Evolutionary conservation across 2,797 vertebrate genomes (phyloP), one percentile per base, ranked within the genome.

Genomic region (Gephyroberyx darwinii): DNA sequence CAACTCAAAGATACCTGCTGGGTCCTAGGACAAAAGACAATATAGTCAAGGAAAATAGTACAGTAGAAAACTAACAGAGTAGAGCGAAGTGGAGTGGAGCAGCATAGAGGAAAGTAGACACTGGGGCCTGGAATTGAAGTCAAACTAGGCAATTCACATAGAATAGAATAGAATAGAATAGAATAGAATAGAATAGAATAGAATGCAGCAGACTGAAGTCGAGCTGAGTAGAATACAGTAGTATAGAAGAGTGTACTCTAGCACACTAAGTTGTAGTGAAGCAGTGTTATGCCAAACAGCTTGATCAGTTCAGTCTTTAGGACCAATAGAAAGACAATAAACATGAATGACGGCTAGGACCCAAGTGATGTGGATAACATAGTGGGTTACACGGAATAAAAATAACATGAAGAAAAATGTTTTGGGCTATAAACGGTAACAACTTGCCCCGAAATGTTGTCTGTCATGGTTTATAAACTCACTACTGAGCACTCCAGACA

Each of bases 1-100:
- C 87, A 98, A 94, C 91, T 97, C 96, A 54, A 97, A 98, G 87
- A 98, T 98, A 47, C 96, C 96, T 5, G 96, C 96, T 57, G 96
- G 96, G 87, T 98, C 96, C 33, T 84, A 22, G 6, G 65, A 8
- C 8, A 41, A 45, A 54, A 26, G 1, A 37, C 0, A 5, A 35
- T 9, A 59, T 4, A 48, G 30, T 54, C 0, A 65, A 58, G 48
- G 1, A 6, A 8, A 22, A 55, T 10, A 53, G 51, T 0, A 50
- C 2, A 50, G 47, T 4, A 50, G 47, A 50, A 39, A 39, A 54
- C 45, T 12, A n/a, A 41, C 2, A 50, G 6, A 47, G 53, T 2
- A 2, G 20, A 30, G 30, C 39, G 19, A 48, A 10, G 48, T 2
- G 13, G n/a, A 26, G 45, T 2, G 45, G 3, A n/a, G 65, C 2